Evolutionary conservation across 2,888 invertebrate species (phyloP), one percentile per base, ranked within the genome.

Genomic region (Epinotia demarniana): DNA sequence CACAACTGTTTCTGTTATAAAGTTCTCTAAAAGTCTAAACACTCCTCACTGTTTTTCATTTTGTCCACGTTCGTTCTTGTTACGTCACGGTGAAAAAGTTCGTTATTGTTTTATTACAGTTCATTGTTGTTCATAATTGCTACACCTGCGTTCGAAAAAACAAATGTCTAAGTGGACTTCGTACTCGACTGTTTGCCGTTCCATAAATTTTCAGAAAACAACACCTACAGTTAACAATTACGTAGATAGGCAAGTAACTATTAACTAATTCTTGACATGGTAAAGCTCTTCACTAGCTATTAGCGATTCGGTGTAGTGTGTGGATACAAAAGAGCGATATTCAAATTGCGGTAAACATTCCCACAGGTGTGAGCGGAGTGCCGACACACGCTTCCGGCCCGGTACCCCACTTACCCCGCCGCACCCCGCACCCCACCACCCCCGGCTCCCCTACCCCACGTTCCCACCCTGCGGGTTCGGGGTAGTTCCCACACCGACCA

Each of bases 1-100:
- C 92, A 93, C 93, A 93, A 78, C 87, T 87, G 86, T 85, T 89
- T 87, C 77, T 81, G 79, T 80, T 77, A 80, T 71, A 58, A 77
- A 81, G 82, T 83, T 82, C 78, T 77, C 85, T 53, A 53, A 53
- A 53, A 90, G 89, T 90, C 85, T 92, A 94, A 91, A 92, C 94
- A 94, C 91, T 94, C 94, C 83, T 94, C 94, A 84, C 94, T 92
- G 88, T 94, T 94, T 90, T 94, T 94, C 94, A 94, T 94, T 92
- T 93, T 94, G 92, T 75, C 77, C 78, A 80, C 79, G 79, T 83
- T 85, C 79, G 79, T 83, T 85, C 83, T 85, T 86, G 85, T 92
- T 87, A 92, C 89, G 90, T 92, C 86, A 91, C 89, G 80, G 81
- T 89, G 75, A 81, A 88, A 87, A 86, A 81, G 86, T 86, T 88